A percentile compares a stretch with the other conserved stretches of the same genome.
Evolutionary conservation across 2,113 vertebrate genomes (phyloP).

Genomic region (Butastur rufipennis): DNA sequence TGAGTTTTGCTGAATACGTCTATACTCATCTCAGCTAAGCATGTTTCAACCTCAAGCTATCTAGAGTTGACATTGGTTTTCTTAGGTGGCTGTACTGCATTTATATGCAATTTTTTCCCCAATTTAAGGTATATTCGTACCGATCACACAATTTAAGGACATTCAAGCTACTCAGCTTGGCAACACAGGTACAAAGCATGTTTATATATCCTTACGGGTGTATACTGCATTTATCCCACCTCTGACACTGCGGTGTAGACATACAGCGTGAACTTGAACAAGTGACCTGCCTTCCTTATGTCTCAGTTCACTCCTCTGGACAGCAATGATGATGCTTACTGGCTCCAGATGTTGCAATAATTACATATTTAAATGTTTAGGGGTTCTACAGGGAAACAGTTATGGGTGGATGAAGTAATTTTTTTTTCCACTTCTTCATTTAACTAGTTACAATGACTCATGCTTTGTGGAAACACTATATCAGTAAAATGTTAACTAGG

Average conservation of each 20-base stretch:
- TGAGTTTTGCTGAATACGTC: neutral
- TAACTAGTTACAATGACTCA: neutral
- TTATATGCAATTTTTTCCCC: neutral
- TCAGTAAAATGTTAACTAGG: neutral
- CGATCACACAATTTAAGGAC: neutral
- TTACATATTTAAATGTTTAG: neutral
- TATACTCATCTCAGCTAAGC: neutral
- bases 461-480: neutral
- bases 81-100: neutral
- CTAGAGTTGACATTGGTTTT: neutral
- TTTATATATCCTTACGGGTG: neutral
- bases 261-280: neutral
- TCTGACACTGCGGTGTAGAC: neutral
- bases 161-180: neutral
- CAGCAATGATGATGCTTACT: neutral
- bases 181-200: neutral
- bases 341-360: neutral
- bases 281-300: neutral
- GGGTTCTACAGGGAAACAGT: neutral
- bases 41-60: neutral
- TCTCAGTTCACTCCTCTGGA: neutral
- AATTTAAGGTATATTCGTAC: neutral
- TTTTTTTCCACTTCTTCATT: neutral
- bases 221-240: neutral
- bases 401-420: neutral